These are phyloP conservation scores for Cyprinodon tularosa DNA, from an alignment of 2,113 vertebrate species.

Conservation along the genomic window DNA sequence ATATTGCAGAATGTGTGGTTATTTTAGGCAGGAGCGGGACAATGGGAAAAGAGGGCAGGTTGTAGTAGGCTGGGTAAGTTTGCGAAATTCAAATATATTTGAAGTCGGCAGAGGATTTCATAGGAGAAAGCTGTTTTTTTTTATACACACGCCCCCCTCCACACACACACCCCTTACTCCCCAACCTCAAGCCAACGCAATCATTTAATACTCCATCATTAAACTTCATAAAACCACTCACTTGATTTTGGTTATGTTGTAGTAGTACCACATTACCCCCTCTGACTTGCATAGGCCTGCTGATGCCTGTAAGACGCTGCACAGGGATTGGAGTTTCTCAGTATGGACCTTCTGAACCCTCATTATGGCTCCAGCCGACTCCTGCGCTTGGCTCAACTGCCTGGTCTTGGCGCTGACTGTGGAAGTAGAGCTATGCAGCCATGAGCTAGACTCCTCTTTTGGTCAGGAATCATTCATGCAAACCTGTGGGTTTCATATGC, in stretches of 20 bases:
- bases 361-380: conserved; percentile 27
- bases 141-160: conserved; percentile 11
- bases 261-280: conserved; percentile 45
- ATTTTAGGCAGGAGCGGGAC: conserved; percentile 67
- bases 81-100: conserved; percentile 60
- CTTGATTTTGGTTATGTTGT: conserved; percentile 71
- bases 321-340: conserved; percentile 11
- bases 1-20: conserved; percentile 48
- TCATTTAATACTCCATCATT: conserved; percentile 75
- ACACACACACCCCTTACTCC: conserved; percentile 34
- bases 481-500: conserved; percentile 68
- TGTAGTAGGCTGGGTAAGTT: conserved; percentile 50
- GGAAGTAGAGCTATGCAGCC: conserved; percentile 35
- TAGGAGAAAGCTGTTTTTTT: conserved; percentile 64
- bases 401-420: conserved; percentile 25
- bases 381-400: conserved; percentile 52
- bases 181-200: conserved; percentile 71
- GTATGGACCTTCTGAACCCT: conserved; percentile 12
- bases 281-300: conserved; percentile 18
- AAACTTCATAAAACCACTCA: conserved; percentile 74
- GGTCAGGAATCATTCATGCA: conserved; percentile 60
- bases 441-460: conserved; percentile 34
- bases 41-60: conserved; percentile 47
- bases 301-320: conserved; percentile 35
- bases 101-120: conserved; percentile 68